Percentiles rank a stretch among this genome's conserved stretches.
These are phyloP conservation scores for Motacilla tschutschensis DNA, from an alignment of 2,113 vertebrate genomes.

Conservation along the genomic window DNA sequence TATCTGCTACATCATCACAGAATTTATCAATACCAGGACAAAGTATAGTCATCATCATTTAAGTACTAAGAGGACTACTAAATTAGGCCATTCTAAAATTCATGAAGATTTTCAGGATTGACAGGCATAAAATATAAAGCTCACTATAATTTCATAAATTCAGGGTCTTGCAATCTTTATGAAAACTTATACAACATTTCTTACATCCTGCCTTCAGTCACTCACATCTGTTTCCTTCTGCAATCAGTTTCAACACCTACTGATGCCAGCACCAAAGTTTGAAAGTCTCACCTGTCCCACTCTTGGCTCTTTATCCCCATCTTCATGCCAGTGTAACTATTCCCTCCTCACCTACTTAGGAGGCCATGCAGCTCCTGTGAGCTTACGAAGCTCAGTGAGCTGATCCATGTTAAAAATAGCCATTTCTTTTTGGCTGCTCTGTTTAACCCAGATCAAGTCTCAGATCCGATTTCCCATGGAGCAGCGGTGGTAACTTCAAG, in stretches of 20 bases:
- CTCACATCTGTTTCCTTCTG: neutral
- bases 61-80: neutral
- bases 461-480: neutral
- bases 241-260: neutral
- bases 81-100: neutral
- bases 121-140: neutral
- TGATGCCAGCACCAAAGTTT: neutral
- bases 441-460: neutral
- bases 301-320: neutral
- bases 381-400: neutral
- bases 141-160: neutral
- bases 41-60: neutral
- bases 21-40: neutral
- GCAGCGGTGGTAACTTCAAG: neutral
- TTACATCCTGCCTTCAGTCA: neutral
- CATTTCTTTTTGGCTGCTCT: neutral
- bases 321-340: neutral
- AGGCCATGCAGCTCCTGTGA: neutral
- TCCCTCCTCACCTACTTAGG: neutral
- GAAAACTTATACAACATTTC: neutral
- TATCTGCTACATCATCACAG: neutral
- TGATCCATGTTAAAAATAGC: constrained; percentile 22
- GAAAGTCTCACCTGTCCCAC: neutral
- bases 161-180: neutral
- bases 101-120: neutral